These are phyloP conservation scores for Hylomyscus alleni DNA, from an alignment of 2,797 vertebrate species.

Conservation along the genomic window DNA sequence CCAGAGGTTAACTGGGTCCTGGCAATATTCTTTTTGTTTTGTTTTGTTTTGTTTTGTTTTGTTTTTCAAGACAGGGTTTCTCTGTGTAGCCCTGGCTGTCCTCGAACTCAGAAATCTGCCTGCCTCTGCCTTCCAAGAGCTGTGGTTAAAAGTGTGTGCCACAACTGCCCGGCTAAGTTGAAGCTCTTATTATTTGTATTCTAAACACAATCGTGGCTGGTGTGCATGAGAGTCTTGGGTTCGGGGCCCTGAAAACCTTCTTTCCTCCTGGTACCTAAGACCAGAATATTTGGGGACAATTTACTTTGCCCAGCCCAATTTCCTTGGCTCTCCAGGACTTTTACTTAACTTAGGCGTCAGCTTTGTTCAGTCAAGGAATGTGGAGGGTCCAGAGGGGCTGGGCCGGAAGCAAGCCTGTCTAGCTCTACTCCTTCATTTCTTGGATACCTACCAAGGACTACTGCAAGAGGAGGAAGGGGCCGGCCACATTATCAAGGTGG, in stretches of 20 bases:
- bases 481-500: slow-evolving; percentile 95
- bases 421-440: slow-evolving; percentile 94
- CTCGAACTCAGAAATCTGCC: too few relatives aligned
- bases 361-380: slow-evolving; percentile 87
- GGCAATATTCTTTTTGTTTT: not conserved
- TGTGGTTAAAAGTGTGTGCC: too few relatives aligned
- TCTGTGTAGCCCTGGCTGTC: too few relatives aligned
- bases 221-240: not conserved
- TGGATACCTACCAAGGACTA: slow-evolving; percentile 96
- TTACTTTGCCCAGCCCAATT: not conserved
- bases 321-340: slow-evolving; percentile 44
- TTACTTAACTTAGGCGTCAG: slow-evolving; percentile 88
- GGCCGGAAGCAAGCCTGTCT: slow-evolving; percentile 95
- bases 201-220: not conserved
- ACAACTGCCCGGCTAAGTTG: not conserved
- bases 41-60: too few relatives aligned
- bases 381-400: slow-evolving; percentile 87
- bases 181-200: not conserved
- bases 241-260: not conserved
- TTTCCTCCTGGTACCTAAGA: not conserved
- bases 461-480: slow-evolving; percentile 96
- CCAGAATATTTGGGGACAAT: not conserved
- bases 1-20: not conserved
- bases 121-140: too few relatives aligned
- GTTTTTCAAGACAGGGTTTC: too few relatives aligned